phyloP scores from a whole-genome alignment of 2,113 vertebrate genomes.

The Triplophysa rosa region DNA sequence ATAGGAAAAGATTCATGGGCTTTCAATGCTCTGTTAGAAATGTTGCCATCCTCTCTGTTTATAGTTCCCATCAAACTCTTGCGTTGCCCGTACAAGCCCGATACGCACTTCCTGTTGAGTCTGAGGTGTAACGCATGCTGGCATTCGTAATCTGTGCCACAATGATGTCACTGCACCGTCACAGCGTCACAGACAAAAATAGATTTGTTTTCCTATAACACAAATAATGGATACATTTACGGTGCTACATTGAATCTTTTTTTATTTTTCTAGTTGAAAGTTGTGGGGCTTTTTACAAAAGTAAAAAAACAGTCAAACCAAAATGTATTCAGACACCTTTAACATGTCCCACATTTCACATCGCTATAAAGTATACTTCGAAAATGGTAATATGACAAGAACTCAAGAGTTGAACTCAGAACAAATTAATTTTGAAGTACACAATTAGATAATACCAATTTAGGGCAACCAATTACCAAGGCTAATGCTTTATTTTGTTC shows the following conservation, averaged over 20 bases:
- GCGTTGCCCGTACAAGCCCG: constrained; percentile 6
- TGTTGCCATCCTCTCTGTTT: constrained; percentile 24
- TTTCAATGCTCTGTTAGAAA: constrained; percentile 26
- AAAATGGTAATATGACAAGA: no score
- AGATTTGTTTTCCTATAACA: no score
- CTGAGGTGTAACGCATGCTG: neutral
- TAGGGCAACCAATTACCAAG: no score
- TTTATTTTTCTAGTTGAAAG: neutral
- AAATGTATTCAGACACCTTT: no score
- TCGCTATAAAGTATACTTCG: no score
- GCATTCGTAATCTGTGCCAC: neutral
- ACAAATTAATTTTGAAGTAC: no score
- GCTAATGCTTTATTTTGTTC: no score
- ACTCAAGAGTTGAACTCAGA: no score
- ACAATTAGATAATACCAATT: no score
- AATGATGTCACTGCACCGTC: constrained; percentile 25
- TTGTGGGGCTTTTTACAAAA: neutral
- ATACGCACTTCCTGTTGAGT: constrained; percentile 13
- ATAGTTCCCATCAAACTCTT: constrained; percentile 19
- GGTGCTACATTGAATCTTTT: neutral
- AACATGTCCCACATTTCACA: no score
- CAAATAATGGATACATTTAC: neutral
- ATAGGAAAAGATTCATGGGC: constrained; percentile 22
- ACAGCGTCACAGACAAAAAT: neutral
- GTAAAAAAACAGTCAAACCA: no score